These are phyloP conservation scores for Taphrorychus bicolor DNA, from an alignment of 2,888 invertebrate genomes.

Conservation along the genomic window DNA sequence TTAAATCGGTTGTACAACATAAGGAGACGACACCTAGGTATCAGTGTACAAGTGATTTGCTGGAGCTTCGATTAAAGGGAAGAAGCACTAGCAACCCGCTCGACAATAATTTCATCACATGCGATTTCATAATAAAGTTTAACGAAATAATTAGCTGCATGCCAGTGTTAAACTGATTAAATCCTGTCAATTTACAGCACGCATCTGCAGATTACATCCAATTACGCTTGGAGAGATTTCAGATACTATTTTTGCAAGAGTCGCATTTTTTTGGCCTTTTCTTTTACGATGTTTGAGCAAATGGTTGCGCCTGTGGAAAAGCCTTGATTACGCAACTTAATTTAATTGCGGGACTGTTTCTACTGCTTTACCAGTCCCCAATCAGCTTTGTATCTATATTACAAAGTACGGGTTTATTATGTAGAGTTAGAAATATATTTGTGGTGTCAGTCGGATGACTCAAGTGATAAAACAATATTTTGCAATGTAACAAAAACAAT, in stretches of 20 bases:
- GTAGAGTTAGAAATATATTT: no score
- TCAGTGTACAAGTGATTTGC: no score
- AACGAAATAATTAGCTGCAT: constrained; percentile 27
- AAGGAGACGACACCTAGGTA: no score
- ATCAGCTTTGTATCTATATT: no score
- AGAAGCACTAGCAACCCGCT: constrained; percentile 4
- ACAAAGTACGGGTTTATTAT: no score
- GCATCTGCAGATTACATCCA: constrained; percentile 23
- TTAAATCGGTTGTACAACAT: background rate
- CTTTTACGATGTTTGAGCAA: background rate
- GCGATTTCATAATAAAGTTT: constrained; percentile 23
- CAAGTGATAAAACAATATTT: no score
- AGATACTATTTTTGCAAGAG: constrained; percentile 17
- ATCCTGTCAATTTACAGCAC: constrained; percentile 26
- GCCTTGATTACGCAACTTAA: background rate
- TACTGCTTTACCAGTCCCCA: background rate
- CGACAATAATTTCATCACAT: constrained; percentile 13
- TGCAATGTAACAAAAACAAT: no score
- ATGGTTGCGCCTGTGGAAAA: background rate
- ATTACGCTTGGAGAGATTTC: constrained; percentile 15
- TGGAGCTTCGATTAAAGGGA: background rate
- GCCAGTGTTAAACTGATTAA: constrained; percentile 28
- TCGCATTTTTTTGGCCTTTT: background rate
- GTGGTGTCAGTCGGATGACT: no score
- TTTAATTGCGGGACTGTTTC: background rate